Base-by-base conservation (phyloP, 2,113 vertebrate genomes). In the Embiotoca jacksoni region DNA sequence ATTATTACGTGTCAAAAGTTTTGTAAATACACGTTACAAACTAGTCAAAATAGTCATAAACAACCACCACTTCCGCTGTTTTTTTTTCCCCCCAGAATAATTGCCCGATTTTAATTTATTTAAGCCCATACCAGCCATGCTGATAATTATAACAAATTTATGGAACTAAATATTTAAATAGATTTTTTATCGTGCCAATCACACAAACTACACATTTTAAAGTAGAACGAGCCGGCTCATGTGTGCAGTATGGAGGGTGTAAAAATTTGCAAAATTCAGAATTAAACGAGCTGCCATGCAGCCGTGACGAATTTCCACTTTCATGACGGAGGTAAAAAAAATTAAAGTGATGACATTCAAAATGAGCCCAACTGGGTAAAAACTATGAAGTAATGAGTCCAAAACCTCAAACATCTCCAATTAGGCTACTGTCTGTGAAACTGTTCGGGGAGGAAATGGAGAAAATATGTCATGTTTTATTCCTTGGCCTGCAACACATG, bases 181-280 rank as follows among this genome's bases (percentile, higher is more conserved):
- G 13, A 30, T 64, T 58, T 44, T 44, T 44, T 11, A 8, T 44
- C 41, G 4, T 44, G 41, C 41, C 41, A 44, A 11, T 44, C 41
- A 44, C 10, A 37, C 37, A 3, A 2, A 44, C 23, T 23, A 23
- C 23, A 9, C 41, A 44, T 11, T 44, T 44, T 13, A 5, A 41
- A 41, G 9, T 11, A 44, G 13, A 44, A 44, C 3, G 3, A 2
- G 41, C 9, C 2, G 8, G 41, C 37, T 4, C 37, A 7, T 7
- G 37, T 7, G 41, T 3, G 8, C 41, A 44, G 41, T 10, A 11
- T 44, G 37, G 62, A 53, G 6, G 14, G 30, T 46, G 36, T 33
- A 23, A 59, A n/a, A 8, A 47, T 74, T 75, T 57, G 46, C 9
- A 62, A 86, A 76, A 67, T 36, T 13, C 31, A 32, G n/a, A 50